Evolutionary conservation across 2,113 vertebrate species (phyloP).

Genomic region (Anas platyrhynchos): DNA sequence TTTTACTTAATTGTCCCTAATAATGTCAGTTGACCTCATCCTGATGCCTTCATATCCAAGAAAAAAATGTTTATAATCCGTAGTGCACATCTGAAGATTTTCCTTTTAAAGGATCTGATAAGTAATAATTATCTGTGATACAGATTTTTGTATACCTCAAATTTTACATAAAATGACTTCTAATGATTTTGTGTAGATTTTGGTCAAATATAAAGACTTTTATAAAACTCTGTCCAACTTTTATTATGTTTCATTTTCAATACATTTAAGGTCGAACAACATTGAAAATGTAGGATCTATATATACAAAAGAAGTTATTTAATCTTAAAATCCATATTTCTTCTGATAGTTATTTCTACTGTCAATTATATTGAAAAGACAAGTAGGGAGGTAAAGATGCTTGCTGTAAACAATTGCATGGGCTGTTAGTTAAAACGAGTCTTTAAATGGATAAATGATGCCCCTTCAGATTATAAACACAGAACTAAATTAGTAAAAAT

Average conservation of each 20-base stretch:
- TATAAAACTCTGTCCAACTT: background rate
- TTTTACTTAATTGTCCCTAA: background rate
- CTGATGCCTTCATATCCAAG: background rate
- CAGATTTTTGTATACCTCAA: background rate
- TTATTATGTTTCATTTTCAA: background rate
- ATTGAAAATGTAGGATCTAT: background rate
- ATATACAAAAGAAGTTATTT: background rate
- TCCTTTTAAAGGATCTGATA: background rate
- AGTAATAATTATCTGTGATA: background rate
- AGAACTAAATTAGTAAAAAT: slow-evolving; percentile 12
- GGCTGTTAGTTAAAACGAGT: slow-evolving; percentile 30
- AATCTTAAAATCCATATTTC: background rate
- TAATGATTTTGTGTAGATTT: background rate
- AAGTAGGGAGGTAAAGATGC: slow-evolving; percentile 27
- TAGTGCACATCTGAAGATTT: background rate
- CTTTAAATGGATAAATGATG: slow-evolving; percentile 44
- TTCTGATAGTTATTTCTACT: background rate
- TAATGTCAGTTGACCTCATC: background rate
- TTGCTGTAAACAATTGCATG: slow-evolving; percentile 45
- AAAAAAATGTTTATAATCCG: background rate
- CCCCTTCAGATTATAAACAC: slow-evolving; percentile 6
- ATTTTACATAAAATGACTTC: background rate
- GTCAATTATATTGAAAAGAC: slow-evolving; percentile 1
- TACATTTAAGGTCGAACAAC: background rate
- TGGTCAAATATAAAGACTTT: background rate